A percentile compares a stretch with the other conserved stretches of the same genome.
Conservation (phyloP, 2,113 vertebrate species). For the Proterorhinus semilunaris region DNA sequence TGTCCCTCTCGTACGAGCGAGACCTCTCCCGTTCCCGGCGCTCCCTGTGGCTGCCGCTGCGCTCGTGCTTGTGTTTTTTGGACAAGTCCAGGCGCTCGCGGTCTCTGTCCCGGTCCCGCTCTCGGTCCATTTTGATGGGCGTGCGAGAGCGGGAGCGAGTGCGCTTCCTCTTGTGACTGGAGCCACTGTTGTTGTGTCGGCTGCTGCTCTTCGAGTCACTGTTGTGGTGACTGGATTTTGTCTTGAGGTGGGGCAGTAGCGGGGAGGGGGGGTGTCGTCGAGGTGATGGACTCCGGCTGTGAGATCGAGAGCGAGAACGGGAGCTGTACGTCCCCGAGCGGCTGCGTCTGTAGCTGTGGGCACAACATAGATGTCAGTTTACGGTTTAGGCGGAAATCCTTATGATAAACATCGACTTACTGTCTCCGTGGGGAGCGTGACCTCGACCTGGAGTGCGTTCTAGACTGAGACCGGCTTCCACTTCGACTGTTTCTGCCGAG, state of each 20-base stretch:
- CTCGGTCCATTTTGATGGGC: constrained; percentile 85
- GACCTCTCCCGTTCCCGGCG: constrained; percentile 88
- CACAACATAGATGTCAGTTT: background rate
- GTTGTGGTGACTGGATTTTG: constrained; percentile 89
- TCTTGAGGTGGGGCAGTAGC: constrained; percentile 81
- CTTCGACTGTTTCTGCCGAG: constrained; percentile 90
- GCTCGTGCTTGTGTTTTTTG: constrained; percentile 95
- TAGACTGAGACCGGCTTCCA: constrained; percentile 83
- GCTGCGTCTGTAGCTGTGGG: constrained; percentile 88
- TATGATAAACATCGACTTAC: constrained; percentile 71
- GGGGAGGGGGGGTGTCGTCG: constrained; percentile 86
- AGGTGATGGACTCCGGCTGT: constrained; percentile 91
- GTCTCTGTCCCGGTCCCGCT: constrained; percentile 81
- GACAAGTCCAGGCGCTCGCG: constrained; percentile 80
- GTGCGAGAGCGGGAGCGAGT: constrained; percentile 80
- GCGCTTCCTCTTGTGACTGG: constrained; percentile 92
- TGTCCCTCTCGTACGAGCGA: constrained; percentile 87
- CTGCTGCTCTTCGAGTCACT: constrained; percentile 83
- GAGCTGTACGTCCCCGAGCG: constrained; percentile 97
- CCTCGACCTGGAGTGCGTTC: constrained; percentile 88
- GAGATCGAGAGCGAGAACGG: constrained; percentile 89
- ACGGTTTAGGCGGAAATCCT: background rate
- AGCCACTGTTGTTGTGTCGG: constrained; percentile 77
- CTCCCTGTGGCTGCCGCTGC: constrained; percentile 81
- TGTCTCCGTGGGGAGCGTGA: constrained; percentile 90